Base-by-base conservation (phyloP, 2,888 invertebrate species). In the Alitta virens region DNA sequence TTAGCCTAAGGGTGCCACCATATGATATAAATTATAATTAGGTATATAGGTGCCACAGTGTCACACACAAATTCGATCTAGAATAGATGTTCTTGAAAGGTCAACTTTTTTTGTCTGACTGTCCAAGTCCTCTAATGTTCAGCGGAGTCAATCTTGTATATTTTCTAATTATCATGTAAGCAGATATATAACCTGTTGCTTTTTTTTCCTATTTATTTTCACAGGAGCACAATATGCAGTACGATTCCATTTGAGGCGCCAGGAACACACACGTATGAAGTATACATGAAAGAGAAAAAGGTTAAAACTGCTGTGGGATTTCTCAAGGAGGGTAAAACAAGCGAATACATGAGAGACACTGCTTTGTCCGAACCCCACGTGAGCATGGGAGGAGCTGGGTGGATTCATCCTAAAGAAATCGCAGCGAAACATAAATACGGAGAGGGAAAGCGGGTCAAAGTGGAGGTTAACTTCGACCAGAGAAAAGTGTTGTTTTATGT, bases 371-470 rank as follows among this genome's bases (percentile, higher is more conserved):
- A 60, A 24, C 5, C n/a, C 16, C 55, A 55, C 26, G 46, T 60
- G 7, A 60, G 60, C 38, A 57, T 43, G n/a, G 60, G 60, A 21
- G 60, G 60, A 25, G 60, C 60, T 3, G 60, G 60, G 14, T 60
- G 54, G 54, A 60, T 60, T 46, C 60, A 60, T 23, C 60, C 60
- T 5, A 60, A 55, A 38, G 60, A 60, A 55, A 60, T 55, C 2
- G 54, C 43, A 9, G 60, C 60, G 7, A 21, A 2, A 2, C 2
- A 21, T 3, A 60, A 60, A 26, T 60, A 60, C 21, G 24, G 3
- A 3, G 43, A 60, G 26, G 60, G 60, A 2, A 46, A 60, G 16
- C 5, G 23, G 16, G 60, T 60, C 21, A 60, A 40, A 21, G 60
- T 46, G 2, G 60, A 60, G 24, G 55, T 60, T 14, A 54, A 60